phyloP scores from a whole-genome alignment of 2,113 vertebrate genomes.

The Oncorhynchus keta region DNA sequence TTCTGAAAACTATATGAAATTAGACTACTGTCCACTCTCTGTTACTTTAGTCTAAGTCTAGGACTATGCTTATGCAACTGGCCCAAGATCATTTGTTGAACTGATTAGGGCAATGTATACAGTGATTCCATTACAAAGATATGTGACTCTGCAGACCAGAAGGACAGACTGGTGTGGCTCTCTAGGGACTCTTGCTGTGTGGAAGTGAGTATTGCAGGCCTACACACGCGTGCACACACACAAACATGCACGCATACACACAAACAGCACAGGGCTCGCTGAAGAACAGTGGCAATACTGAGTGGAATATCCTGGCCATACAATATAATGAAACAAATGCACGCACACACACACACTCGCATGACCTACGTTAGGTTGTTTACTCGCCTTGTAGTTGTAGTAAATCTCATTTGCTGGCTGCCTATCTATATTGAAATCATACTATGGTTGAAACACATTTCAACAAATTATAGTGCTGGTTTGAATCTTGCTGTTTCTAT shows the following conservation, averaged over 20 bases:
- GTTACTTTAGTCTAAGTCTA: too few species aligned
- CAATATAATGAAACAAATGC: conserved; percentile 13
- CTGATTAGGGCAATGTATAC: too few species aligned
- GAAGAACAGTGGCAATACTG: too few species aligned
- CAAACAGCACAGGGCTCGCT: neutral
- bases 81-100: too few species aligned
- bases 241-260: conserved; percentile 6
- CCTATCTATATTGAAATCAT: neutral
- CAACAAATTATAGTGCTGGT: neutral
- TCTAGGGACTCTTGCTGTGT: too few species aligned
- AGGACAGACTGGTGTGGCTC: too few species aligned
- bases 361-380: neutral
- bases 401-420: neutral
- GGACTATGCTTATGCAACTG: too few species aligned
- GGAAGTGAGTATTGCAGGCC: neutral
- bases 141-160: neutral
- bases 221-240: too few species aligned
- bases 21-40: too few species aligned
- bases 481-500: too few species aligned
- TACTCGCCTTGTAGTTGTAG: neutral
- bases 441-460: conserved; percentile 8
- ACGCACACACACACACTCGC: neutral
- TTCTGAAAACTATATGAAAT: too few species aligned
- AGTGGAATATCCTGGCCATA: neutral
- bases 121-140: too few species aligned